Evolutionary conservation across 2,888 invertebrate species (phyloP), one percentile per base, ranked within the genome.

Genomic region (Lasius fuliginosus): DNA sequence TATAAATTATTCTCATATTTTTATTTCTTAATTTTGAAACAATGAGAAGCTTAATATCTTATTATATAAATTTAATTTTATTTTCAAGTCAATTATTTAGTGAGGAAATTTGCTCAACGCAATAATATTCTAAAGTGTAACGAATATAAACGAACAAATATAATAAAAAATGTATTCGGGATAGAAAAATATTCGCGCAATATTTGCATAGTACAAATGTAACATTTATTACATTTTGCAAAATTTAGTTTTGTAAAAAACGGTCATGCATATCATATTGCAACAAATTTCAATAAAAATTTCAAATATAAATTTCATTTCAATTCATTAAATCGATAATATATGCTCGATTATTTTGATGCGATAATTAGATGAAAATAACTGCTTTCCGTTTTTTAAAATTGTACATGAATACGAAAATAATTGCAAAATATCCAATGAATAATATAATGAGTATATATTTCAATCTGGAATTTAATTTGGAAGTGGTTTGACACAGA

Each of bases 381-480:
- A 64, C 1, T 46, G 9, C 33, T 74, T 1, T 60, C 27, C 0
- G 1, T n/a, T 74, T 33, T 42, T 42, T 74, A n/a, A n/a, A 74
- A 40, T 75, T 33, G 1, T 11, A 11, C 23, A 58, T n/a, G 0
- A 3, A 27, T 6, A 6, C 27, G 1, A 18, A 40, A 65, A 76
- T 76, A 53, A 76, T 76, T 33, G 11, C 33, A 23, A 64, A 11
- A 36, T 12, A 23, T 23, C 12, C 65, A n/a, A 49, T 30, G 1
- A n/a, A 12, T 15, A 46, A 64, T 23, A n/a, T 42, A 18, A 65
- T 23, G 3, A 64, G 12, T 64, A 18, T 27, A 36, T 4, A 60
- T 33, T 75, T 75, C 0, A 74, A 49, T 42, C 0, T 36, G 18
- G 11, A 49, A 36, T 74, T 64, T 64, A 76, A 76, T 36, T 76